A percentile compares a stretch with the other conserved stretches of the same genome.
phyloP scores from a whole-genome alignment of 2,888 invertebrate species.

The Lasioglossum oenotherae region DNA sequence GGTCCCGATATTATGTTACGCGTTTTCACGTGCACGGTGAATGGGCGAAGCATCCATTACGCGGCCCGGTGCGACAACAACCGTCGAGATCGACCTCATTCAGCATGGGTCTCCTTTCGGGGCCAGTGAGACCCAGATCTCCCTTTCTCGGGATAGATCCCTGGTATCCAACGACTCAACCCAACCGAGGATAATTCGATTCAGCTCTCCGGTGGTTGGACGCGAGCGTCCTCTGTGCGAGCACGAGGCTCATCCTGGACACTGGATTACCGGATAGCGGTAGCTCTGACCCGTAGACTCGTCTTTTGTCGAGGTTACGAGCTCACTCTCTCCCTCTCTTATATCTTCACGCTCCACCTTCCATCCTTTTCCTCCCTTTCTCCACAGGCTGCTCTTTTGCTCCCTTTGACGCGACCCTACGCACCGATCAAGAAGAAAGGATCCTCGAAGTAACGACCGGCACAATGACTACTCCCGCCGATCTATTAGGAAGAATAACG shows the following conservation, averaged over 20 bases:
- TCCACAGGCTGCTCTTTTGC: slow-evolving; percentile 49
- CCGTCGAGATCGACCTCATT: slow-evolving; percentile 58
- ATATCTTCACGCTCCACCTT: slow-evolving; percentile 4
- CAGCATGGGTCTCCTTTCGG: slow-evolving; percentile 60
- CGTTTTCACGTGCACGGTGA: slow-evolving; percentile 75
- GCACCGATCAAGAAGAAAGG: slow-evolving; percentile 47
- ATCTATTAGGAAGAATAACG: slow-evolving; percentile 80
- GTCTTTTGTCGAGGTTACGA: slow-evolving; percentile 64
- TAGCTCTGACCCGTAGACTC: slow-evolving; percentile 33
- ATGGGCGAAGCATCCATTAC: slow-evolving; percentile 81
- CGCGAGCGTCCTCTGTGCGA: slow-evolving; percentile 54
- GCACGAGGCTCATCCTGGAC: slow-evolving; percentile 63
- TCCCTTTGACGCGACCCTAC: slow-evolving; percentile 30
- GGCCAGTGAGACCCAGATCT: slow-evolving; percentile 15
- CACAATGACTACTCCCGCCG: slow-evolving; percentile 76
- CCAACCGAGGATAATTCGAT: slow-evolving; percentile 79
- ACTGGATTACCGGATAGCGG: slow-evolving; percentile 59
- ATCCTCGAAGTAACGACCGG: slow-evolving; percentile 66
- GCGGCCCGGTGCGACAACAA: slow-evolving; percentile 79
- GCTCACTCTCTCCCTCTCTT: background rate
- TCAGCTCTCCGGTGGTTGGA: slow-evolving; percentile 68
- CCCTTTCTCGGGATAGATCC: slow-evolving; percentile 15
- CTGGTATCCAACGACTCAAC: slow-evolving; percentile 64
- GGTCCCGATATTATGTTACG: slow-evolving; percentile 82
- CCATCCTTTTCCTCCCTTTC: slow-evolving; percentile 2